Base-by-base conservation (phyloP, 2,113 vertebrate genomes). In the Orycteropus afer region DNA sequence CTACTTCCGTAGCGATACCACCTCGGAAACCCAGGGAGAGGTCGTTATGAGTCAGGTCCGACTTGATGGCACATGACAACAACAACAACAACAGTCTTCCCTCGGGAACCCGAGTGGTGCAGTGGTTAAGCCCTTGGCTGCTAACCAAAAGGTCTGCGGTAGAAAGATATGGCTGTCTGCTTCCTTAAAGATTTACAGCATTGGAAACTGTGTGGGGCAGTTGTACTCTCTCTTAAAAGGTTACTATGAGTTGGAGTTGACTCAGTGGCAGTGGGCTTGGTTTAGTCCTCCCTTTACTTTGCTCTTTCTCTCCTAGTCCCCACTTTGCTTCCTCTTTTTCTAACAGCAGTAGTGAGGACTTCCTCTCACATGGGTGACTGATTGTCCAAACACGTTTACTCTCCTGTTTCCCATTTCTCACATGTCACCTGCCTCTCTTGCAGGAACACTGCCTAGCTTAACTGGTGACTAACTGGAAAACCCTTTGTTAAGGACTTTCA, bases 391-490 rank as follows among this genome's bases (percentile, higher is more conserved):
- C 34, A 3, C 2, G 4, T 29, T 51, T 40, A 42, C 34, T 89
- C 88, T 32, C 49, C 37, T 63, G 27, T 55, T 47, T 73, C 45
- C 47, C 71, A 77, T 32, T 89, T 77, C 71, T 59, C 61, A 63
- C 8, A 20, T 61, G 53, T 34, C 71, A 49, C 37, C 2, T 95
- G 93, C 79, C 81, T 61, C 63, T 17, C n/a, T 53, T 61, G 65
- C 87, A 77, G 80, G 95, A 96, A 67, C 9, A 32, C 86, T 59
- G 84, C 87, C 84, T 55, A 61, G 5, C 29, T n/a, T 40, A 86
- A 89, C 89, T 49, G 80, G 80, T 97, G 96, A 94, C 94, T 97
- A 81, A 95, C 11, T 22, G 71, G 86, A 92, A 97, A 91, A 55
- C 14, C 61, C 40, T 47, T 67, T 29, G 6, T 80, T 59, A 37